Base-by-base conservation (phyloP, 2,888 invertebrate species). In the Phyto melanocephala region DNA sequence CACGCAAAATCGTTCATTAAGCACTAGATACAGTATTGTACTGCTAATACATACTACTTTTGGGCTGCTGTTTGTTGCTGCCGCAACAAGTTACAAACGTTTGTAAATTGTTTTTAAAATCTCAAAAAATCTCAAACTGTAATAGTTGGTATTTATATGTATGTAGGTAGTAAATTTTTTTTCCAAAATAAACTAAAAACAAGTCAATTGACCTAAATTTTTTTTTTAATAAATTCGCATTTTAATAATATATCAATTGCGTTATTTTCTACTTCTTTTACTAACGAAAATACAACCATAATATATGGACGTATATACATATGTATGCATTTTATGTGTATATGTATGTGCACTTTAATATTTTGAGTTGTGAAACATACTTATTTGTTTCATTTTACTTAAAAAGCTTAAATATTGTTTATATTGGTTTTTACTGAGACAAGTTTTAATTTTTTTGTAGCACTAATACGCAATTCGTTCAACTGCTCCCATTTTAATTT, bases 181-280 rank as follows among this genome's bases (percentile, higher is more conserved):
- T 33, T 68, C 40, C 33, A 70, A 62, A 70, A 56, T 80, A 58
- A 65, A 58, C 10, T 15, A 42, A 63, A 76, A 60, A 65, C 80
- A 71, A 76, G 75, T 71, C 52, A 76, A 70, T 67, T 76, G 76
- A 76, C 80, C 80, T 45, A 71, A 76, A 65, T 80, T 76, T 50
- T 58, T 75, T 58, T 75, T 50, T 17, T 40, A 42, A 50, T 40
- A 15, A n/a, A 40, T 50, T 40, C 35, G 35, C 56, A 76, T 40
- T 76, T 74, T 58, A 72, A 63, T 20, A 42, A 63, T 22, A 60
- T 65, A 60, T 52, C 40, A 37, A 70, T 58, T 80, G 63, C 56
- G 75, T 65, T 75, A n/a, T 76, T 65, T 54, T 65, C 24, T 17
- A 10, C 1, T 54, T 17, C 15, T 56, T 33, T 33, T 17, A 11